Base-by-base conservation (phyloP, 2,888 invertebrate genomes). In the Pollenia labialis region DNA sequence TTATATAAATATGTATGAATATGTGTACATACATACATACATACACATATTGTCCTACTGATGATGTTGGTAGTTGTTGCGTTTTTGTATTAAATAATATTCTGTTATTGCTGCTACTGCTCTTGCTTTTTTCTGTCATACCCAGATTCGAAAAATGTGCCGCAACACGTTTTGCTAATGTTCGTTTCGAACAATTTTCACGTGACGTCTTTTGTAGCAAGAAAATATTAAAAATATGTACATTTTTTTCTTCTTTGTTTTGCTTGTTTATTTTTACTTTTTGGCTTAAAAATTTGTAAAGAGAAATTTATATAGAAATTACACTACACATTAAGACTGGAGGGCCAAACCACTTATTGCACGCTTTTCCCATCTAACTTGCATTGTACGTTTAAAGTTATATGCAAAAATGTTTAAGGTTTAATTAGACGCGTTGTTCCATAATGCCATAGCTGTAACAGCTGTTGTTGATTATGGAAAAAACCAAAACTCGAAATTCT, bases 161-260 rank as follows among this genome's bases (percentile, higher is more conserved):
- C 54, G 64, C 82, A 86, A 75, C 85, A 82, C 82, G 82, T 79
- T 85, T 75, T 69, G 69, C 40, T 42, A 40, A 79, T 69, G 85
- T 86, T 86, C 71, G 85, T 18, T 74, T 86, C 85, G 23, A 82
- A 80, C 82, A 62, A 75, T 62, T 71, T 79, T 75, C 82, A 85
- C 69, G 79, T 75, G 82, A 82, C 79, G 81, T 85, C 66, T 76
- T 46, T 56, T 18, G 50, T 56, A 62, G 52, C 40, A 74, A 32
- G 6, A 32, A 52, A 74, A 42, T 40, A 40, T 14, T 44, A 54
- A 3, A 54, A 16, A 44, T 7, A 32, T 18, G 14, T 32, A 23
- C 23, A 16, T 54, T 48, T 18, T 16, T 50, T 8, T 12, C 12
- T 54, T 2, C n/a, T 60, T 23, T 14, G 10, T 12, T 50, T 52